Conservation (phyloP, 2,113 vertebrate species). For the rat (Rattus norvegicus) region GRCr8 NC_086019.1:113792001-113792500, state of each 20-base stretch:
- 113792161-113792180: neutral
- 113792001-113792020: neutral
- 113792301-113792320: neutral
- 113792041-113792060: too few species aligned
- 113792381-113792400: neutral
- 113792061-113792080: neutral
- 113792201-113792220: neutral
- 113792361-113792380: fast-evolving
- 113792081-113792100: neutral
- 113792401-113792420: neutral
- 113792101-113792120: too few species aligned
- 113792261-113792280: neutral
- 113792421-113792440: neutral
- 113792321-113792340: neutral
- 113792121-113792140: neutral
- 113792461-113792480: neutral
- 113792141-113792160: neutral
- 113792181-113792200: neutral
- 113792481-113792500: neutral
- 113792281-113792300: neutral
- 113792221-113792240: neutral
- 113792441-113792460: neutral
- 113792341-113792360: neutral
- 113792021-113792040: neutral
- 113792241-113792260: neutral